Evolutionary conservation across 2,113 vertebrate genomes (phyloP).

Genomic region (Crotalus tigris): DNA sequence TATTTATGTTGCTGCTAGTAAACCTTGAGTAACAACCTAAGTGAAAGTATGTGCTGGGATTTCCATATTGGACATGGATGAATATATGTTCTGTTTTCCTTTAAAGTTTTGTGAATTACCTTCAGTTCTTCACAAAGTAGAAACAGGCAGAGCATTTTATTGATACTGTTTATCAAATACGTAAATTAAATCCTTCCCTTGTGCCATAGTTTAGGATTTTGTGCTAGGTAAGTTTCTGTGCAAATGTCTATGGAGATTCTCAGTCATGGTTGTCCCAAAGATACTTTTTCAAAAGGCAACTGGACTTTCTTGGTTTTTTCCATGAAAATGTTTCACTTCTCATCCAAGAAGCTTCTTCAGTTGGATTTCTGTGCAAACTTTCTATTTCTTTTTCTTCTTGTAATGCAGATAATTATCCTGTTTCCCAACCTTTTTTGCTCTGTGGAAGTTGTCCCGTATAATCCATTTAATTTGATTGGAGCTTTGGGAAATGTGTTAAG

Average conservation of each 20-base stretch:
- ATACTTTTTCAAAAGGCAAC: background rate
- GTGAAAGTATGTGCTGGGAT: accelerated
- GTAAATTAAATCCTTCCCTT: background rate
- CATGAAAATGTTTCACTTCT: background rate
- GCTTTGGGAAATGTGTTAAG: constrained; percentile 16
- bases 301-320: background rate
- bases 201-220: background rate
- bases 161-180: background rate
- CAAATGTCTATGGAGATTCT: background rate
- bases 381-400: background rate
- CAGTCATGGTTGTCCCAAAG: background rate
- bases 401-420: background rate
- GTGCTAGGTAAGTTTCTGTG: background rate
- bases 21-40: background rate
- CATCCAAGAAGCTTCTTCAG: background rate
- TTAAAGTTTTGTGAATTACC: background rate
- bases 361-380: background rate
- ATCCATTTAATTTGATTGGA: background rate
- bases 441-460: background rate
- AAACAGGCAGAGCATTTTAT: background rate
- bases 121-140: background rate
- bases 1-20: background rate
- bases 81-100: background rate
- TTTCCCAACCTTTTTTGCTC: background rate
- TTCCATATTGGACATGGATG: background rate